Evolutionary conservation across 2,888 invertebrate species (phyloP).

Genomic region (Drosophila helvetica): DNA sequence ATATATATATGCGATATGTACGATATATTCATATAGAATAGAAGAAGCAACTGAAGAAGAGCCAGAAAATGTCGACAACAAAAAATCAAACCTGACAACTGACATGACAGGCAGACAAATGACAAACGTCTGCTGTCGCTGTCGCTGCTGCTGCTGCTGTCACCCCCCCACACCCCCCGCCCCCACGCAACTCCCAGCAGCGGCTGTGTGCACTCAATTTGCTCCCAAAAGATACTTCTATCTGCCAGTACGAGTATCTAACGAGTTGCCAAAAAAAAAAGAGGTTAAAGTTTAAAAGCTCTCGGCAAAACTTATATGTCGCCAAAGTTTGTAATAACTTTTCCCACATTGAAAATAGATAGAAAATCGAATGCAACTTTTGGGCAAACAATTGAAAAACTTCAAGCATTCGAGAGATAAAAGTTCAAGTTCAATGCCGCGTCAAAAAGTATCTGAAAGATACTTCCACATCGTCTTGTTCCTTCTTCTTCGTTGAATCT

Average conservation of each 20-base stretch:
- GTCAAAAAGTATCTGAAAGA: conserved; percentile 44
- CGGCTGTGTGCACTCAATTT: conserved; percentile 68
- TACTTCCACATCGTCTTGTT: conserved; percentile 48
- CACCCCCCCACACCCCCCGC: too few species aligned
- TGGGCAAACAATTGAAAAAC: conserved; percentile 64
- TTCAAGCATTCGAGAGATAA: conserved; percentile 29
- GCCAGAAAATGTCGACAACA: conserved; percentile 60
- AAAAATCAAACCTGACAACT: conserved; percentile 78
- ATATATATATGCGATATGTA: not conserved
- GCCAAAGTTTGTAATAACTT: conserved; percentile 69
- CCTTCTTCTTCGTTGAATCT: not conserved
- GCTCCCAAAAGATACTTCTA: conserved; percentile 24
- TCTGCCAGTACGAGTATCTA: conserved; percentile 34
- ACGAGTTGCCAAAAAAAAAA: conserved; percentile 43
- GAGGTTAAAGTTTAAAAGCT: conserved; percentile 48
- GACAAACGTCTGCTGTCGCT: conserved; percentile 68
- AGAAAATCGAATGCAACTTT: conserved; percentile 41
- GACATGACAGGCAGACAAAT: conserved; percentile 79
- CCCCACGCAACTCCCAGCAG: not conserved
- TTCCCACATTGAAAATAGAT: conserved; percentile 13
- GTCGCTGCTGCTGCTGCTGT: conserved; percentile 41
- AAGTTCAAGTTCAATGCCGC: conserved; percentile 73
- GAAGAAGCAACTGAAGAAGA: conserved; percentile 20
- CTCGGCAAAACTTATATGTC: conserved; percentile 50
- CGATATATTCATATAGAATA: conserved; percentile 6